phyloP scores from a whole-genome alignment of 35 echinoderm and acorn worm genomes.

The Heliocidaris erythrogramma region DNA sequence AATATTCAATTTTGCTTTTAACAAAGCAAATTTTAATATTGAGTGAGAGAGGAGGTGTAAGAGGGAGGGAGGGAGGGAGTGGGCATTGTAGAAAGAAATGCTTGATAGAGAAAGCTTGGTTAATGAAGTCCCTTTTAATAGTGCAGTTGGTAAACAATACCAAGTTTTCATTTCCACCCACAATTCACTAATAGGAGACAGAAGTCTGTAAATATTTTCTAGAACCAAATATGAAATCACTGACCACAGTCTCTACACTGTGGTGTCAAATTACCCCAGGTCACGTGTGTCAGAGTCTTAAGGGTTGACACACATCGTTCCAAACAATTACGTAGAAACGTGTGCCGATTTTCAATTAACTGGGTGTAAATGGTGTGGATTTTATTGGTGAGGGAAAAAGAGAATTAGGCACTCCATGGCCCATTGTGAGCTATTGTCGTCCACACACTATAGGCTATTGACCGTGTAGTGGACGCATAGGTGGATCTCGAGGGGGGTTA shows the following conservation, averaged over 20 bases:
- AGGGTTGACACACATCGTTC: background rate
- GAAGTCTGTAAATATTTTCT: background rate
- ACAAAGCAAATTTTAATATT: no score
- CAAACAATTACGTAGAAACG: background rate
- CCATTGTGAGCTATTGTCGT: background rate
- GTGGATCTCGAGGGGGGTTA: no score
- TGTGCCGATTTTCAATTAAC: slow-evolving; percentile 5
- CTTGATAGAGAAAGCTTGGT: background rate
- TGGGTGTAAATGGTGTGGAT: background rate
- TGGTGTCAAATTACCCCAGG: background rate
- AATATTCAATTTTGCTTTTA: no score
- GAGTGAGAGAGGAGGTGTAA: background rate
- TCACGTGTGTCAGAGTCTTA: background rate
- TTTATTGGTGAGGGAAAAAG: background rate
- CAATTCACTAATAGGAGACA: background rate
- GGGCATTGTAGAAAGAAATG: background rate
- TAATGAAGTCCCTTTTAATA: background rate
- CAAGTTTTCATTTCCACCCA: background rate
- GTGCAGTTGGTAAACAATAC: background rate
- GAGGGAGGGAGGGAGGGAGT: background rate
- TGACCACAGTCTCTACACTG: background rate
- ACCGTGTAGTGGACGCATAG: background rate
- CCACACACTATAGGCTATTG: background rate
- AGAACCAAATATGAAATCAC: background rate
- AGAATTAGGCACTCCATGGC: background rate